phyloP scores from a whole-genome alignment of 1,140 invertebrate species.

The Drosophila ohnishii region DNA sequence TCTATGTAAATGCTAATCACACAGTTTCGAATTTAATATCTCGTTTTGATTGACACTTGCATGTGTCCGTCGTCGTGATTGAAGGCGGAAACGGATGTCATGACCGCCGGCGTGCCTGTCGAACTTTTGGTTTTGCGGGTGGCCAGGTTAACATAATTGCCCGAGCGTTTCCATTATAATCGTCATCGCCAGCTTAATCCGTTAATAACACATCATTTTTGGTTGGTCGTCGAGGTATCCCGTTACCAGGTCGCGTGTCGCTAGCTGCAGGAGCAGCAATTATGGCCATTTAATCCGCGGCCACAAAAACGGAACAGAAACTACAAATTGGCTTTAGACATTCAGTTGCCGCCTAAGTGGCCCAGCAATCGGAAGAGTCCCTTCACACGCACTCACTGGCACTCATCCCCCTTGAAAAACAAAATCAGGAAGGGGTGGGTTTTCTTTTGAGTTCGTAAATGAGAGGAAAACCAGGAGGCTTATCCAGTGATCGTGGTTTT shows the following conservation, averaged over 20 bases:
- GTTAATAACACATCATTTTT: slow-evolving; percentile 78
- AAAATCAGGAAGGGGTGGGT: background rate
- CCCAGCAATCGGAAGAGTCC: slow-evolving; percentile 34
- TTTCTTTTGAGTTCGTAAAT: background rate
- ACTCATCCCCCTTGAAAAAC: background rate
- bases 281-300: slow-evolving; percentile 72
- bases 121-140: slow-evolving; percentile 11
- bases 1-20: slow-evolving; percentile 21
- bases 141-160: slow-evolving; percentile 61
- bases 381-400: slow-evolving; percentile 6
- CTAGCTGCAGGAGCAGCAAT: slow-evolving; percentile 50
- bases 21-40: slow-evolving; percentile 59
- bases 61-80: slow-evolving; percentile 35
- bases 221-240: slow-evolving; percentile 46
- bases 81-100: slow-evolving; percentile 69
- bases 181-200: slow-evolving; percentile 53
- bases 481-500: slow-evolving; percentile 1
- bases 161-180: slow-evolving; percentile 27
- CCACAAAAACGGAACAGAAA: slow-evolving; percentile 54
- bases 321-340: slow-evolving; percentile 70
- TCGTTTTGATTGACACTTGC: slow-evolving; percentile 66
- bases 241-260: slow-evolving; percentile 68
- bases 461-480: background rate
- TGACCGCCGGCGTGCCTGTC: slow-evolving; percentile 14
- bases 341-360: slow-evolving; percentile 58